Evolutionary conservation across 2,113 vertebrate species (phyloP), one percentile per base, ranked within the genome.

Genomic region (Nettapus auritus): DNA sequence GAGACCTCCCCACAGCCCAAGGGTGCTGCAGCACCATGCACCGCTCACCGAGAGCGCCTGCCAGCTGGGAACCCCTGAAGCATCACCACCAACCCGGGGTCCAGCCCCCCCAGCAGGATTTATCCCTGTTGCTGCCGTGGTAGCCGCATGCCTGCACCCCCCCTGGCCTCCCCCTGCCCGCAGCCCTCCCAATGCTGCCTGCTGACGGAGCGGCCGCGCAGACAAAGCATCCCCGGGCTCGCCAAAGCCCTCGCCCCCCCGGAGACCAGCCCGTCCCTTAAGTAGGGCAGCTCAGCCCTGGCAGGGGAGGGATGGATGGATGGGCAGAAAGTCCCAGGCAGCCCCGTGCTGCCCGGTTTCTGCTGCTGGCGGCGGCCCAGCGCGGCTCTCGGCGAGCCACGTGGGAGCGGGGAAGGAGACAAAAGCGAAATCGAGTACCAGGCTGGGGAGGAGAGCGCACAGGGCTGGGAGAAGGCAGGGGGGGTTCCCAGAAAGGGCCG

Each of bases 1-100:
- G 25, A 82, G 44, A 36, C 33, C 11, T 34, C 38, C 42, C 53
- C 21, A 18, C n/a, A 19, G 28, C 62, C 23, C 9, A 31, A 5
- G 28, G 40, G 53, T 31, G 67, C 25, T 13, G 8, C 12, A 11
- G 9, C 21, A 4, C 10, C 1, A 0, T 1, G 40, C 29, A 8
- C 40, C 64, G 31, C 56, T 5, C 3, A 13, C 28, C 0, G 3
- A 36, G 34, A 34, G 40, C 1, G 3, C 50, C 86, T 50, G 46
- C 19, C 46, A 23, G 22, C 48, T 50, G 48, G 48, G 48, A 23
- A 50, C 5, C 48, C 22, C 5, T 50, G 48, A 50, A 50, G 48
- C 48, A 23, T 12, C 48, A 11, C 22, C 48, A 22, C 21, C 9
- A 5, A 7, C 6, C 38, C 50, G 22, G 29, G 18, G 42, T 78